A percentile compares a stretch with the other conserved stretches of the same genome.
These are phyloP conservation scores for Cephus rjabovi DNA, from an alignment of 2,888 invertebrate species.

Conservation along the genomic window DNA sequence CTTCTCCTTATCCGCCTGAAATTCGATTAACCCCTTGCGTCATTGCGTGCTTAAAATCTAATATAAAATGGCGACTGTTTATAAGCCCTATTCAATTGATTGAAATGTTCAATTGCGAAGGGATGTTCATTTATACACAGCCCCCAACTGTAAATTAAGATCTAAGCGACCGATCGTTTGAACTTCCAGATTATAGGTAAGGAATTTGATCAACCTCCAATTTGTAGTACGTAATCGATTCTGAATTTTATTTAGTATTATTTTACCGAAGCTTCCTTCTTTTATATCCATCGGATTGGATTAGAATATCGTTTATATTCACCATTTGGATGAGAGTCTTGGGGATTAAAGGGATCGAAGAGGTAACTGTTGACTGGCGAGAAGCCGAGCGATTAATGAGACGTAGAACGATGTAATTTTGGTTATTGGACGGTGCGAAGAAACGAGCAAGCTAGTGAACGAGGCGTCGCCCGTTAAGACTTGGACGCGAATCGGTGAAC, in stretches of 20 bases:
- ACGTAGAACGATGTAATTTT: conserved; percentile 1
- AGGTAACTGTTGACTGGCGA: conserved; percentile 1
- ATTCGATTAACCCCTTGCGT: conserved; percentile 13
- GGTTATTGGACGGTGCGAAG: conserved; percentile 5
- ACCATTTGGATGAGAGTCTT: background rate
- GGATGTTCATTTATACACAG: background rate
- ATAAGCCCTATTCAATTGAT: background rate
- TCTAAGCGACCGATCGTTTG: background rate
- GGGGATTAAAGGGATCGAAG: background rate
- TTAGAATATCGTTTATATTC: background rate
- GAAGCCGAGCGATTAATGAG: conserved; percentile 13
- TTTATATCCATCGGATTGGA: background rate
- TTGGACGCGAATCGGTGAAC: conserved; percentile 16
- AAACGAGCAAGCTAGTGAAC: conserved; percentile 4
- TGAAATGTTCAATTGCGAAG: background rate
- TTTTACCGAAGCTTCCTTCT: background rate
- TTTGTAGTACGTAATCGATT: background rate
- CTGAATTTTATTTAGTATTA: background rate
- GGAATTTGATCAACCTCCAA: background rate
- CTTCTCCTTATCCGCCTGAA: conserved; percentile 93
- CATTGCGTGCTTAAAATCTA: background rate
- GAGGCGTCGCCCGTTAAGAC: conserved; percentile 5
- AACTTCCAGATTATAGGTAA: background rate
- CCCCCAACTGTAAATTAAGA: background rate
- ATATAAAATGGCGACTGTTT: background rate